These are phyloP conservation scores for Caenorhabditis brenneri DNA, from an alignment of 1,140 invertebrate genomes.

Conservation along the genomic window DNA sequence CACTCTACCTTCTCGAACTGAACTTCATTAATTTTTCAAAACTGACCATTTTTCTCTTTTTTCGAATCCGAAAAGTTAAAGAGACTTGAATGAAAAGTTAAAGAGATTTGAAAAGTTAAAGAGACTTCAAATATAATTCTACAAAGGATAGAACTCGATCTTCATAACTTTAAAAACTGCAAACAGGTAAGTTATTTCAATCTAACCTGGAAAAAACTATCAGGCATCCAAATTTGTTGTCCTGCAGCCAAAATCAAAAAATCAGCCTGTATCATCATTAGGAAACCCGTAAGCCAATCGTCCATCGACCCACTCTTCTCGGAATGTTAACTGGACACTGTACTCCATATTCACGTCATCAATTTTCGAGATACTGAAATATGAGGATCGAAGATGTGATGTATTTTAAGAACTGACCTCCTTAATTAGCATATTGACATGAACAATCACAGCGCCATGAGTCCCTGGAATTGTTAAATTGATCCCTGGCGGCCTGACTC, in stretches of 20 bases:
- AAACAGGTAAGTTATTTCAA: not conserved
- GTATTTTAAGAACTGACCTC: constrained; percentile 71
- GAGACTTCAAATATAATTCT: no score
- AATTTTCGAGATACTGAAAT: constrained; percentile 87
- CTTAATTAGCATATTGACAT: constrained; percentile 90
- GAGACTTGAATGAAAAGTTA: no score
- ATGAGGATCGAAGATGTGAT: not conserved
- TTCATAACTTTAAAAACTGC: no score
- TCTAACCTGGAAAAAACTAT: constrained; percentile 66
- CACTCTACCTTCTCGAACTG: not conserved
- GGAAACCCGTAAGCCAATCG: constrained; percentile 75
- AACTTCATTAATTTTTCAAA: not conserved
- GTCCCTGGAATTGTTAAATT: constrained; percentile 56
- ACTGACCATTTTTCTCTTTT: not conserved
- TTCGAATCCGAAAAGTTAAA: not conserved
- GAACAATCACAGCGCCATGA: constrained; percentile 74
- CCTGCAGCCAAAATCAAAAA: constrained; percentile 68
- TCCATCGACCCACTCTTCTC: constrained; percentile 93
- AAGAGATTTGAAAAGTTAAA: no score
- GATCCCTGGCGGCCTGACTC: constrained; percentile 68
- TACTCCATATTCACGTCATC: constrained; percentile 91
- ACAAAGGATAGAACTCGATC: no score
- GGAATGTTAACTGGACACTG: constrained; percentile 83
- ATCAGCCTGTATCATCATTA: constrained; percentile 62
- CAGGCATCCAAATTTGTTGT: constrained; percentile 71